These are phyloP conservation scores for Botia almorhae DNA, from an alignment of 2,797 vertebrate genomes.

Conservation along the genomic window DNA sequence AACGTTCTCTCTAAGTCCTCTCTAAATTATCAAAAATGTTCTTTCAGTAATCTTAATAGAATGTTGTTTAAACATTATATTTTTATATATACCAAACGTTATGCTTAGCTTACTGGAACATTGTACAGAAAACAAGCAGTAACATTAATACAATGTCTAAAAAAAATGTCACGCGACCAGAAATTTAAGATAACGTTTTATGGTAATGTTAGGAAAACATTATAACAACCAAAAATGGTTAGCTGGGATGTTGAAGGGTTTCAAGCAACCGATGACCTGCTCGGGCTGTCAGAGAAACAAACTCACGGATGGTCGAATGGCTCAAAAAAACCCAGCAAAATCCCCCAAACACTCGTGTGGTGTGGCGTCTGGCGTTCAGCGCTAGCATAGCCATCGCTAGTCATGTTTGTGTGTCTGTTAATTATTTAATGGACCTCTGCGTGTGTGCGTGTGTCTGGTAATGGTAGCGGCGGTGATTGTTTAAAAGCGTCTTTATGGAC, in stretches of 20 bases:
- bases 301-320: not conserved
- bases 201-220: too few relatives aligned
- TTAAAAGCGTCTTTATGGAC: constrained; percentile 79
- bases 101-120: too few relatives aligned
- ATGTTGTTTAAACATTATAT: too few relatives aligned
- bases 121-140: too few relatives aligned
- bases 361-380: not conserved
- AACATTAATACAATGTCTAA: too few relatives aligned
- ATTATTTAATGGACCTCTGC: constrained; percentile 55
- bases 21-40: too few relatives aligned
- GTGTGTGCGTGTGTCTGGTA: constrained; percentile 59
- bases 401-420: constrained; percentile 26
- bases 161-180: too few relatives aligned
- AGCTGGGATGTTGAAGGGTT: not conserved
- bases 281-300: constrained; percentile 6
- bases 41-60: too few relatives aligned
- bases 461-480: constrained; percentile 75
- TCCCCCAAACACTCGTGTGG: not conserved
- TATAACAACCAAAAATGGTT: too few relatives aligned
- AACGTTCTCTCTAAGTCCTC: too few relatives aligned
- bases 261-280: constrained; percentile 13
- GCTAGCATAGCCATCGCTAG: not conserved
- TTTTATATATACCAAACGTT: too few relatives aligned
- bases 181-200: too few relatives aligned
- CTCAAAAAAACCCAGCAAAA: not conserved